These are phyloP conservation scores for Caranx ignobilis DNA, from an alignment of 2,113 vertebrate genomes.

Conservation along the genomic window DNA sequence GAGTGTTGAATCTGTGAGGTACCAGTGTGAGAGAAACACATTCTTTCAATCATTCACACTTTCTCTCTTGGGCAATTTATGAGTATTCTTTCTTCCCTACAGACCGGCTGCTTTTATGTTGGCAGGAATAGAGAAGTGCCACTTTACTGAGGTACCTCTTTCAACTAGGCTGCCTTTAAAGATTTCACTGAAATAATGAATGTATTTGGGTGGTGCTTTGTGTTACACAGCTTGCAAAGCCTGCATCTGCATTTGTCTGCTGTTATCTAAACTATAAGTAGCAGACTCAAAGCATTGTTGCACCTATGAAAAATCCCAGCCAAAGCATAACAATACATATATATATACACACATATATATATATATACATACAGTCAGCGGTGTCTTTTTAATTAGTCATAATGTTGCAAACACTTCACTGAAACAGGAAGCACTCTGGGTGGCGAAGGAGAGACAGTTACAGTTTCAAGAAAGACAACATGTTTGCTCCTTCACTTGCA, in stretches of 20 bases:
- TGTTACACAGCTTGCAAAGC: constrained; percentile 35
- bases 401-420: constrained; percentile 42
- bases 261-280: constrained; percentile 29
- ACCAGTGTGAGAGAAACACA: constrained; percentile 46
- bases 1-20: constrained; percentile 17
- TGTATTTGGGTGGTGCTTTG: constrained; percentile 43
- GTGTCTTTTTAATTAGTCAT: constrained; percentile 44
- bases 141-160: constrained; percentile 60
- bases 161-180: constrained; percentile 61
- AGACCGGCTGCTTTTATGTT: constrained; percentile 66
- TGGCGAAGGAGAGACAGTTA: constrained; percentile 46
- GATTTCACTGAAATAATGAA: constrained; percentile 63
- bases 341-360: too few relatives aligned
- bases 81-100: constrained; percentile 42
- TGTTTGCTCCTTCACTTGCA: constrained; percentile 42
- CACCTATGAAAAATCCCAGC: constrained; percentile 27
- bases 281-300: constrained; percentile 5
- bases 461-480: constrained; percentile 41
- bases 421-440: constrained; percentile 55
- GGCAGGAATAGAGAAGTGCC: constrained; percentile 51
- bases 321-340: constrained; percentile 37
- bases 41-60: constrained; percentile 57
- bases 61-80: constrained; percentile 61
- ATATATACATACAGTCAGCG: constrained; percentile 10
- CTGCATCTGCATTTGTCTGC: constrained; percentile 8